Evolutionary conservation across 2,888 invertebrate genomes (phyloP), one percentile per base, ranked within the genome.

Genomic region (Liodrosophila aerea): DNA sequence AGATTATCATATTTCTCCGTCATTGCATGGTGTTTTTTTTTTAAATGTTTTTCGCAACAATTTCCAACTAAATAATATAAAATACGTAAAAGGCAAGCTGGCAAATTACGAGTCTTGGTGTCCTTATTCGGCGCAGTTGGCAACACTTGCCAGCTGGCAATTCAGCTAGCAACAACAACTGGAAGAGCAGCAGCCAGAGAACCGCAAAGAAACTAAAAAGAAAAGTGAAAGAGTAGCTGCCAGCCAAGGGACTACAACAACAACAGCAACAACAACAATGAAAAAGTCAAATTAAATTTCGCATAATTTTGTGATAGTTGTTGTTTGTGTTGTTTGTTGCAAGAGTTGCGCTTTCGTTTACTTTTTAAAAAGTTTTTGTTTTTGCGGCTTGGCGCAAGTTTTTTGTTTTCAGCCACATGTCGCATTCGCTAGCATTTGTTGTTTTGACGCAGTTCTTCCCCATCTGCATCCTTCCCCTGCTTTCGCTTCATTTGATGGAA

Each of bases 251-350:
- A 52, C 43, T 47, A 52, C 34, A 63, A 58, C 60, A 63, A 59
- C 61, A 75, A 41, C 30, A 56, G 51, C 22, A 56, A 60, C 45
- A 69, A 53, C 57, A 72, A 43, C 43, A 60, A 63, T 43, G 58
- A 40, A 76, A 76, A 86, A 86, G 75, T 74, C 77, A 86, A 82
- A 82, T 84, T 85, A 81, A 81, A 81, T 81, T 81, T 83, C 81
- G 65, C 84, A 85, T 85, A 84, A 77, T 83, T 76, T 78, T 78
- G 72, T 56, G 52, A 46, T 62, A 71, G 50, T 53, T 62, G 12
- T 51, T 61, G 61, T 44, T 57, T 37, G 16, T 33, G n/a, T 9
- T 53, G 40, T 41, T 30, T 63, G 60, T 36, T 51, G 59, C 31
- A 46, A 36, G 7, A 36, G 43, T 40, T 61, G 73, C 47, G 56